phyloP scores from a whole-genome alignment of 2,113 vertebrate species.

The Eolophus roseicapilla region DNA sequence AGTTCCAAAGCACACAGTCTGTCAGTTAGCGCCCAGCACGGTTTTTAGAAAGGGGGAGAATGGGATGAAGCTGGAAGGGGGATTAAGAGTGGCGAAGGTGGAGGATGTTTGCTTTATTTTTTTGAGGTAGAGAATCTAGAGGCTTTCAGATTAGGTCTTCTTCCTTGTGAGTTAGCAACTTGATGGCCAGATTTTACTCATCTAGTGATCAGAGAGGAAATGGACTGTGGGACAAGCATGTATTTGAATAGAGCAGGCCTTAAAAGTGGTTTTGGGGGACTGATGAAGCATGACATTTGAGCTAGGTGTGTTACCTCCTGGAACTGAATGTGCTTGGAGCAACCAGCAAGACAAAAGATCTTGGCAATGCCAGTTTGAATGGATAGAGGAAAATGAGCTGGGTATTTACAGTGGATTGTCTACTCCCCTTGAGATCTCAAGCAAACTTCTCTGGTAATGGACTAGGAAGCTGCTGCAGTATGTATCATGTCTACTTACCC shows the following conservation, averaged over 20 bases:
- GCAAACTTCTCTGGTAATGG: background rate
- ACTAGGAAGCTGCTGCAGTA: background rate
- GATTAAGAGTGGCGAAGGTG: background rate
- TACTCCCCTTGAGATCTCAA: background rate
- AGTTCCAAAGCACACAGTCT: background rate
- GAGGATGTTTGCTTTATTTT: rapidly evolving
- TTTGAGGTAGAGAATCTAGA: background rate
- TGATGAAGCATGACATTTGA: background rate
- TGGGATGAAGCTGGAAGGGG: background rate
- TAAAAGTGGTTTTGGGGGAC: no score
- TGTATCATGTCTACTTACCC: background rate
- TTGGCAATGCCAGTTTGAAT: background rate
- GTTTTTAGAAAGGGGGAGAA: background rate
- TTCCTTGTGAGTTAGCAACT: background rate
- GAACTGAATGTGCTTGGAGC: background rate
- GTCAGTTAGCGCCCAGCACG: rapidly evolving
- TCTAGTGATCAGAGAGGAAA: background rate
- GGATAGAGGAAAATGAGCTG: background rate
- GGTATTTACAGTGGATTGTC: background rate
- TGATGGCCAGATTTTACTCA: background rate
- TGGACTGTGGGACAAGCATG: rapidly evolving
- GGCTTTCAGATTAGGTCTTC: background rate
- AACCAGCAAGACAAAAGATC: background rate
- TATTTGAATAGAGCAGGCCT: background rate
- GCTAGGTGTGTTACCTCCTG: background rate